Base-by-base conservation (phyloP, 2,888 invertebrate genomes). In the Odontomyia ornata region DNA sequence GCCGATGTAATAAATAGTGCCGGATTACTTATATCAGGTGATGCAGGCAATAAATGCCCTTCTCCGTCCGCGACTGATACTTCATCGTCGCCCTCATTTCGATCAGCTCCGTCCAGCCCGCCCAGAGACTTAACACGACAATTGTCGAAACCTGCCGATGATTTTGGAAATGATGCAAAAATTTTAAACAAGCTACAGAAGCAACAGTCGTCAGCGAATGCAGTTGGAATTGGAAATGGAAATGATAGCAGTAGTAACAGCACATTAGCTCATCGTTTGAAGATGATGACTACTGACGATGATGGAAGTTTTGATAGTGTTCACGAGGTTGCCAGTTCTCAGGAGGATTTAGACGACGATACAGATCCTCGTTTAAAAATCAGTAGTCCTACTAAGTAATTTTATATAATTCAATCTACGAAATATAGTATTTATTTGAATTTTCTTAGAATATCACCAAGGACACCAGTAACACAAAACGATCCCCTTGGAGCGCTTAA, bases 391-490 rank as follows among this genome's bases (percentile, higher is more conserved):
- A 86, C 86, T 77, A 87, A 87, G 87, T 87, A 77, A 81, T 81
- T 25, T 36, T n/a, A 13, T 30, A 18, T 23, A 15, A 25, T 43
- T 13, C 7, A 25, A 1, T 15, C 28, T 36, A 28, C 2, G 3
- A 30, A 65, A 30, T 65, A 21, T 30, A 30, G 2, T 7, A 60
- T 60, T 18, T 52, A 18, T 15, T 18, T 28, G 11, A 56, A 30
- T 71, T 36, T 36, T 9, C 13, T 1, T 27, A 92, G 92, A 83
- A 87, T 91, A 67, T 92, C 93, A 0, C 92, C 92, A 46, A 89
- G 95, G 77, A 96, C 95, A 1, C 94, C 95, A 0, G 96, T 97
- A 0, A 93, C 96, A 0, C 92, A 95, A 83, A 96, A 97, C 86
- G 97, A 97, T 88, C 97, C 97, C 0, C 88, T 97, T 25, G 97